These are phyloP conservation scores for Neofelis nebulosa DNA, from an alignment of 2,113 vertebrate genomes.

Conservation along the genomic window DNA sequence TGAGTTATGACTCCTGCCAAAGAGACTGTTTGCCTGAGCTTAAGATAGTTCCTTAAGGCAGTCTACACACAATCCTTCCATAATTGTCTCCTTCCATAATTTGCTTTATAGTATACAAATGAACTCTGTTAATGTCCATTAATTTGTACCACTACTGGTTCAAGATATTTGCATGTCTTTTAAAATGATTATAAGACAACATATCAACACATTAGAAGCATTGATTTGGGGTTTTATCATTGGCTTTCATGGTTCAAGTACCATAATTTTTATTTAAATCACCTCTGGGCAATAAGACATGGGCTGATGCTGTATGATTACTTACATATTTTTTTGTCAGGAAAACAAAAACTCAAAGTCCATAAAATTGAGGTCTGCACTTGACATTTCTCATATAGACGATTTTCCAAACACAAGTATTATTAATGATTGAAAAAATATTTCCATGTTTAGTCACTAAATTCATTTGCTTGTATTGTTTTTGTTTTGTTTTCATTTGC, in stretches of 20 bases:
- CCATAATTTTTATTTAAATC: background rate
- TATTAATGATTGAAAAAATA: background rate
- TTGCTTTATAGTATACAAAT: background rate
- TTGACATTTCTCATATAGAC: background rate
- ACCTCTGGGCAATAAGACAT: background rate
- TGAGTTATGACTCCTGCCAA: background rate
- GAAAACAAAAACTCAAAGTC: background rate
- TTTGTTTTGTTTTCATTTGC: background rate
- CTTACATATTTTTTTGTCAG: slow-evolving; percentile 50
- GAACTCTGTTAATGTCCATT: background rate
- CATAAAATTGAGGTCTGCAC: background rate
- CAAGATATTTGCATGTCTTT: background rate
- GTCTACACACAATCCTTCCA: background rate
- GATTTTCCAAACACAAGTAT: slow-evolving; percentile 33
- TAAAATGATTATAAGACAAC: background rate
- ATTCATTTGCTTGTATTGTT: background rate
- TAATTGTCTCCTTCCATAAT: background rate
- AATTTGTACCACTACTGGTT: background rate
- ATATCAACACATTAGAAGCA: background rate
- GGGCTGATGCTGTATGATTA: background rate
- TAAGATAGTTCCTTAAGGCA: background rate
- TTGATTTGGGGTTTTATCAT: background rate
- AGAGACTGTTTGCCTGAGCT: background rate
- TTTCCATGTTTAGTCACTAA: background rate
- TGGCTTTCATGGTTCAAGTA: background rate